Evolutionary conservation across 1,140 invertebrate species (phyloP).

Genomic region (Trichogramma pretiosum): DNA sequence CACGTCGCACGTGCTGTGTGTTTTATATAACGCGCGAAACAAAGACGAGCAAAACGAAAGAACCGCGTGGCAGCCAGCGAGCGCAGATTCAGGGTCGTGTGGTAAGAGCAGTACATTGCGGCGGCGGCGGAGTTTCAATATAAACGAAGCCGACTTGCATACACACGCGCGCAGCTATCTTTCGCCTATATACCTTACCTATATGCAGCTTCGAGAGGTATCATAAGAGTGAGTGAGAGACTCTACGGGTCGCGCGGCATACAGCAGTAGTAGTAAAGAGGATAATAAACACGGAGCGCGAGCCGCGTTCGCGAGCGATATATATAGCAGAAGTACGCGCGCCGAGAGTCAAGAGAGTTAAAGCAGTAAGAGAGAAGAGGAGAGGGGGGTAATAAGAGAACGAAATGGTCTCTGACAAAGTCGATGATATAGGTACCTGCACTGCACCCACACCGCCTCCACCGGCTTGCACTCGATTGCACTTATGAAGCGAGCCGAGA

Average conservation of each 20-base stretch:
- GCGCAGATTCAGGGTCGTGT: slow-evolving; percentile 8
- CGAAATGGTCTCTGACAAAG: slow-evolving; percentile 16
- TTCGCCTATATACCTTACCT: no score
- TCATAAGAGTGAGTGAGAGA: neutral
- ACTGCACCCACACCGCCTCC: no score
- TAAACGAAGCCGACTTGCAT: slow-evolving; percentile 14
- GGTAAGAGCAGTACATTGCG: neutral
- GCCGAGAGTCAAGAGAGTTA: no score
- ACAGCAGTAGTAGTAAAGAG: no score
- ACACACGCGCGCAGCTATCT: no score
- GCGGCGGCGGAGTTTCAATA: neutral
- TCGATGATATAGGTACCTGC: slow-evolving; percentile 17
- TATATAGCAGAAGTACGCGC: no score
- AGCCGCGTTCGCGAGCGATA: slow-evolving; percentile 10
- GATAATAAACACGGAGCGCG: slow-evolving; percentile 16
- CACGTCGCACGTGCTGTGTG: no score
- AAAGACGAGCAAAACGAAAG: neutral
- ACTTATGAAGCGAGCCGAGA: no score
- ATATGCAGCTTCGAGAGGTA: no score
- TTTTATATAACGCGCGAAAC: slow-evolving; percentile 1
- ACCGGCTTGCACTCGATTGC: no score
- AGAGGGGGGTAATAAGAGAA: no score
- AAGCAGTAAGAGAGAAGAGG: no score
- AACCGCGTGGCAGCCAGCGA: neutral
- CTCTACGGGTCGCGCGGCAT: neutral